Evolutionary conservation across 1,140 invertebrate genomes (phyloP), one percentile per base, ranked within the genome.

Genomic region (Dreissena rostriformis): DNA sequence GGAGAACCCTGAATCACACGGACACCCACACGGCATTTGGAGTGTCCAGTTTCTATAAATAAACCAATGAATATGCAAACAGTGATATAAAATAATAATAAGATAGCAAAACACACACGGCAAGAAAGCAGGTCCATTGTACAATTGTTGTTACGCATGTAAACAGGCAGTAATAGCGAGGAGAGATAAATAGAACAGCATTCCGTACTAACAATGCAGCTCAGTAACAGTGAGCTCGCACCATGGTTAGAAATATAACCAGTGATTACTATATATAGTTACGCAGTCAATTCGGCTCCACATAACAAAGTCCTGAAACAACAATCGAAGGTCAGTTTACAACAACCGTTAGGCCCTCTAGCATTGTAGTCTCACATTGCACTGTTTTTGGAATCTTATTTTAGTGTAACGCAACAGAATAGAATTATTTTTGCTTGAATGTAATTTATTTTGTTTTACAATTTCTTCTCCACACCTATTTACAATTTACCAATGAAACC

Each of bases 191-290:
- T 79, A 79, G 77, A 79, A 79, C 77, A 53, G 77, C 77, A 79
- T 79, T 79, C 77, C 77, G 65, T 70, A 79, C 77, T 79, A 79
- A 65, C 52, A 79, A 79, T 79, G 77, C 77, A 70, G 63, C 63
- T 66, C 51, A 66, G 24, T 70, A 71, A 39, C 49, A 51, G 57
- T 67, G 77, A 79, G 77, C 77, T 53, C 49, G 68, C 77, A 79
- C 68, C 52, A 70, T 55, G 28, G 77, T 79, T 79, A 79, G 77
- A 79, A 79, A 79, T 79, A 79, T 79, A 70, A 79, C 77, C 77
- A 79, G 77, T 79, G 77, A 79, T 79, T 57, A 79, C 77, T 79
- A 79, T 79, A 79, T 22, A 79, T 79, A 79, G 77, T 79, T 79
- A 79, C 77, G 77, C 77, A 79, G 77, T 63, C 61, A 79, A 24